Evolutionary conservation across 2,888 invertebrate species (phyloP).

Genomic region (Hoplodrina ambigua): DNA sequence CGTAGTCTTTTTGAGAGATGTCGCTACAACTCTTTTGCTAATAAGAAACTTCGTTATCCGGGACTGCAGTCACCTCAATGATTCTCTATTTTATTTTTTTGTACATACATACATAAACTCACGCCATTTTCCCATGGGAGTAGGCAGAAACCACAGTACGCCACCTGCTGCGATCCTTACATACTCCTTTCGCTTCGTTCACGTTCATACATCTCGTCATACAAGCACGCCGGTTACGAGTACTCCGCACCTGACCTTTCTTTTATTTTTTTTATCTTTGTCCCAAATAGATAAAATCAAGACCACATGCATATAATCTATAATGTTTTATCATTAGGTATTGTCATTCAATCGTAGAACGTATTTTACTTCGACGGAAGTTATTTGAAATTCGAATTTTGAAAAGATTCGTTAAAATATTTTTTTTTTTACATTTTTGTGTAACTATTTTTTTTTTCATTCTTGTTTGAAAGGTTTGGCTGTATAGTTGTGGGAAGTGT

Average conservation of each 20-base stretch:
- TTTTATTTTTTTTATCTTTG: conserved; percentile 44
- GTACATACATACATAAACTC: too few species aligned
- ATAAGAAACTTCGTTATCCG: too few species aligned
- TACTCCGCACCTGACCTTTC: background rate
- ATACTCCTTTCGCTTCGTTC: too few species aligned
- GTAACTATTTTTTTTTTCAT: background rate
- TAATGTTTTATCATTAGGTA: background rate
- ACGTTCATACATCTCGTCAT: too few species aligned
- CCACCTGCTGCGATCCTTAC: too few species aligned
- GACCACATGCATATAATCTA: background rate
- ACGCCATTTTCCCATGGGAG: too few species aligned
- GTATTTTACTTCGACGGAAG: conserved; percentile 18
- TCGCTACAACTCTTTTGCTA: too few species aligned
- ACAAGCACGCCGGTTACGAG: too few species aligned
- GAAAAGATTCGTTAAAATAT: background rate
- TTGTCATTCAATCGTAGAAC: conserved; percentile 18
- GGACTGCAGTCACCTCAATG: too few species aligned
- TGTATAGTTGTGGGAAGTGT: conserved; percentile 18
- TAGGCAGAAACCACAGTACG: too few species aligned
- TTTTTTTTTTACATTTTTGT: background rate
- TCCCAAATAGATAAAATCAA: conserved; percentile 21
- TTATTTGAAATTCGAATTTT: conserved; percentile 9
- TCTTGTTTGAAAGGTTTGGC: background rate
- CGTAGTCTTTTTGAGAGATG: too few species aligned
- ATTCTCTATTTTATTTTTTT: too few species aligned